phyloP scores from a whole-genome alignment of 2,888 invertebrate species.

The Plusia festucae region DNA sequence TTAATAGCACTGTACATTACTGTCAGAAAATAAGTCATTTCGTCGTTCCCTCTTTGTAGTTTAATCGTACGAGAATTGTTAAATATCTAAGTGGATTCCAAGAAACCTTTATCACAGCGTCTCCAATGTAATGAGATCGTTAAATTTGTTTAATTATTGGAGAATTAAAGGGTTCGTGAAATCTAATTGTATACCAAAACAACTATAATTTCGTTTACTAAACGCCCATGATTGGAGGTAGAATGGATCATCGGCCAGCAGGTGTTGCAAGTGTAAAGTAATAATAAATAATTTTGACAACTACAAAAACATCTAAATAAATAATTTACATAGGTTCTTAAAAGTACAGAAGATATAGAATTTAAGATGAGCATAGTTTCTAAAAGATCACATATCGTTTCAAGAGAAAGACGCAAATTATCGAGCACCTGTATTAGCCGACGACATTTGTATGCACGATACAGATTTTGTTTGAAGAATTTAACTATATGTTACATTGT shows the following conservation, averaged over 20 bases:
- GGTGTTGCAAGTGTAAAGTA: slow-evolving; percentile 6
- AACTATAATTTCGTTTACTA: slow-evolving; percentile 44
- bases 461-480: neutral
- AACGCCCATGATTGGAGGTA: slow-evolving; percentile 51
- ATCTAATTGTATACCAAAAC: slow-evolving; percentile 58
- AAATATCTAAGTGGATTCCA: slow-evolving; percentile 59
- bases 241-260: slow-evolving; percentile 44
- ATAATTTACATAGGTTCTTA: neutral
- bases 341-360: slow-evolving; percentile 31
- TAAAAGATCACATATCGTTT: slow-evolving; percentile 39
- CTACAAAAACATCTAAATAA: slow-evolving; percentile 17
- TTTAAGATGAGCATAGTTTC: slow-evolving; percentile 8
- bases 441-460: slow-evolving; percentile 19
- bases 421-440: slow-evolving; percentile 43
- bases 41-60: slow-evolving; percentile 34
- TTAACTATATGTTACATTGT: neutral
- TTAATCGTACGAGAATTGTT: slow-evolving; percentile 55
- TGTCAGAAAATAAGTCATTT: slow-evolving; percentile 59
- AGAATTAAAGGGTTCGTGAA: slow-evolving; percentile 58
- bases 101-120: slow-evolving; percentile 61
- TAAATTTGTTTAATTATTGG: slow-evolving; percentile 62
- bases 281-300: slow-evolving; percentile 20
- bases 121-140: slow-evolving; percentile 74
- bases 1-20: slow-evolving; percentile 61
- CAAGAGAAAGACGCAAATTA: slow-evolving; percentile 16